Base-by-base conservation (phyloP, 30 jellyfish, hydroid and myxozoan species). In the Turritopsis rubra region DNA sequence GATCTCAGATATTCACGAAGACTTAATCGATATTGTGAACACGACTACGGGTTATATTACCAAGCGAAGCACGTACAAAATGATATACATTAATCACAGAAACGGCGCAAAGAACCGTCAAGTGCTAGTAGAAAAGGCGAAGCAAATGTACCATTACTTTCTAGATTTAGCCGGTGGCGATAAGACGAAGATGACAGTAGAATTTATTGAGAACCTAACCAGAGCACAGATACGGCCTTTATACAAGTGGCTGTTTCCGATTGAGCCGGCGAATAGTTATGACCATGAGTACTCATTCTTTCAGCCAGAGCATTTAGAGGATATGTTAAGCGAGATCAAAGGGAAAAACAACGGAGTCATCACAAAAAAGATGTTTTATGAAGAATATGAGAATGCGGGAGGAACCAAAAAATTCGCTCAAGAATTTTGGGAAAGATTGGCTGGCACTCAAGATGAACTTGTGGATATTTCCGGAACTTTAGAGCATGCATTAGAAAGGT, bases 351-450 rank as follows among this genome's bases (percentile, higher is more conserved):
- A 87, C 5, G 96, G 96, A 1, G 70, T 76, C 75, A 77, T 86
- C 25, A 26, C 73, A 21, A 89, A 89, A 54, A 80, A 83, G 0
- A 79, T 53, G 53, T 89, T 89, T 60, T 41, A 68, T 8, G 79
- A 73, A 31, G 82, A 26, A 18, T 89, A 89, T 65, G 81, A 52
- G 21, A 84, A 83, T 4, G 26, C 72, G 18, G 71, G 85, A 72
- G 96, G 96, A 16, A 75, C 96, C 7, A 82, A 79, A 71, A 80
- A 71, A 29, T 83, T 83, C 54, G 96, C 83, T 21, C 25, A 83
- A 18, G 77, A 73, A 31, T 27, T 82, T 31, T 82, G 86, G 78
- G 29, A 71, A 29, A 24, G 65, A 28, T 21, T 89, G 9, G 82
- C 82, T 29, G 75, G 81, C 29, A 93, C 66, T 65, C 84, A 83